Evolutionary conservation across 2,113 vertebrate species (phyloP).

Genomic region (Otolemur garnettii): DNA sequence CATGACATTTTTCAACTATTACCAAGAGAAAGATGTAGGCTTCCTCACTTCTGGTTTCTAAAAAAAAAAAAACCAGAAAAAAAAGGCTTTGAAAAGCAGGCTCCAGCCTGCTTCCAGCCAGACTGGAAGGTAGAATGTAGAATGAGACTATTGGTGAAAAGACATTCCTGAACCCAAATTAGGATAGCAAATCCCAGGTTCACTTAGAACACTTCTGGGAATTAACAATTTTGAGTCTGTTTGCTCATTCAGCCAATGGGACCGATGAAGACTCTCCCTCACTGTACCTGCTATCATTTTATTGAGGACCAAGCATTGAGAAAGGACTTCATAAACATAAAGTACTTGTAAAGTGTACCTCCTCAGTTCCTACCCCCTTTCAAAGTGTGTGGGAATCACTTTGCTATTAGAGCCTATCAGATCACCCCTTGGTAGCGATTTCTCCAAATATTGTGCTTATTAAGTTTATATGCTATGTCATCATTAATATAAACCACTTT

Average conservation of each 20-base stretch:
- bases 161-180: not conserved
- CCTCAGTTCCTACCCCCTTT: not conserved
- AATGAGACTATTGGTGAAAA: not conserved
- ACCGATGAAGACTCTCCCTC: not conserved
- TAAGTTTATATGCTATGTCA: not conserved
- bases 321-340: not conserved
- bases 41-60: not conserved
- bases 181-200: not conserved
- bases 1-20: not conserved
- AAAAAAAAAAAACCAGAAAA: too few relatives aligned
- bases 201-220: not conserved
- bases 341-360: not conserved
- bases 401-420: not conserved
- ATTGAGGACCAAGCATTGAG: not conserved
- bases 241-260: not conserved
- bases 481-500: not conserved
- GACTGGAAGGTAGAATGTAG: not conserved
- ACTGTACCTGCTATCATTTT: not conserved
- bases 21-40: not conserved
- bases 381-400: not conserved
- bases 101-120: not conserved
- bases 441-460: conserved; percentile 17
- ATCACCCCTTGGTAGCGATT: not conserved
- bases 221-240: not conserved
- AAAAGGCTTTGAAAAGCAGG: not conserved